Conservation (phyloP, 2,113 vertebrate genomes). For the Irena cyanogastra region DNA sequence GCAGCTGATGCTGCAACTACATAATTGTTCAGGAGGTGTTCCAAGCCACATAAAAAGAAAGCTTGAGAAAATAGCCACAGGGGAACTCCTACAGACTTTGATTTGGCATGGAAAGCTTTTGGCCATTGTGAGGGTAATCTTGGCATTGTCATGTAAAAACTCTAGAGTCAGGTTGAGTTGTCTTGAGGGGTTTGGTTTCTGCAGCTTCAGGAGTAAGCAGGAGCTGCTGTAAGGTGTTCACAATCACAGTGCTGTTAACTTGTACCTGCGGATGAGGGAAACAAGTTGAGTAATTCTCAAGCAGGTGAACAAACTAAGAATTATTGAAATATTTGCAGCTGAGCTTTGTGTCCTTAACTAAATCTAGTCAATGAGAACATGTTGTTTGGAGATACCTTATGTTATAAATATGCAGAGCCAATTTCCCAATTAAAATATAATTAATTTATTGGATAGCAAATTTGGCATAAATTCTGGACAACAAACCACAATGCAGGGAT, state of each 20-base stretch:
- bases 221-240: neutral
- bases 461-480: too few relatives aligned
- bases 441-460: too few relatives aligned
- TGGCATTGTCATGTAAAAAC: neutral
- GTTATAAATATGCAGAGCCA: too few relatives aligned
- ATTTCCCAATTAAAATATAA: too few relatives aligned
- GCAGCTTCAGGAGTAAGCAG: neutral
- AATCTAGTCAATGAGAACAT: accelerated
- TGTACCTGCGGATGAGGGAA: accelerated
- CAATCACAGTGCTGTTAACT: neutral
- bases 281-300: neutral
- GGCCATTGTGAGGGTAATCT: neutral
- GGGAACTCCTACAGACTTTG: neutral
- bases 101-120: neutral
- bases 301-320: neutral
- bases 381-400: neutral
- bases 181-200: neutral
- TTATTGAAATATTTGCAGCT: neutral
- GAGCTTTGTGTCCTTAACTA: neutral
- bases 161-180: neutral
- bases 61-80: neutral
- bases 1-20: neutral
- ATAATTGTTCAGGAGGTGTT: neutral
- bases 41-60: neutral
- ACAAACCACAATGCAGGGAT: too few relatives aligned